Evolutionary conservation across 2,113 vertebrate species (phyloP).

Genomic region (Athene noctua): DNA sequence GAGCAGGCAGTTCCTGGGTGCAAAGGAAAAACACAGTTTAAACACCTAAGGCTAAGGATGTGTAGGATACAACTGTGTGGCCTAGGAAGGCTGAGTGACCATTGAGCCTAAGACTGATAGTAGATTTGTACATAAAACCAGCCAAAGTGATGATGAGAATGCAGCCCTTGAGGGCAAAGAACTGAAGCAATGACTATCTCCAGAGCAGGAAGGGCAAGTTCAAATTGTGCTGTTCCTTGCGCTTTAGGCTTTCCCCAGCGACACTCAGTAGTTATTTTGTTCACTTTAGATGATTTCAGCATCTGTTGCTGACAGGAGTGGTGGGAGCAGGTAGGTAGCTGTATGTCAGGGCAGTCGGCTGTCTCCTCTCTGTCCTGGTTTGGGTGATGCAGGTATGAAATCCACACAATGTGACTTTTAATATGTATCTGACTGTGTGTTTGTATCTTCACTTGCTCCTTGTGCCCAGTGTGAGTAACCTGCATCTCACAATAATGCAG

Average conservation of each 20-base stretch:
- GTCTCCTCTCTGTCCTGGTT: background rate
- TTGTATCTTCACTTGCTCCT: background rate
- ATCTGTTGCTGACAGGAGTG: background rate
- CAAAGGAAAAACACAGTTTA: background rate
- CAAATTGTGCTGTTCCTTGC: background rate
- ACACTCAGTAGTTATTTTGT: background rate
- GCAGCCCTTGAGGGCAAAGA: background rate
- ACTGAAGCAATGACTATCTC: background rate
- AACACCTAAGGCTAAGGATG: background rate
- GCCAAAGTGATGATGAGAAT: background rate
- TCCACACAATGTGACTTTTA: background rate
- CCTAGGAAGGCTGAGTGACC: background rate
- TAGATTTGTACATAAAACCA: background rate
- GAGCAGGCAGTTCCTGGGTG: background rate
- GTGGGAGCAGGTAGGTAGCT: background rate
- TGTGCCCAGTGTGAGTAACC: background rate
- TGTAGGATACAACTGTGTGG: background rate
- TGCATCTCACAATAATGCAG: background rate
- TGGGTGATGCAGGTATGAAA: background rate
- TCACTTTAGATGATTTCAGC: background rate
- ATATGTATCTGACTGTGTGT: background rate
- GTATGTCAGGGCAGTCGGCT: background rate
- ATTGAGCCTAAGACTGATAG: background rate
- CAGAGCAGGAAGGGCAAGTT: background rate
- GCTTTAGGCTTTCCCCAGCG: background rate